A percentile compares a stretch with the other conserved stretches of the same genome.
Evolutionary conservation across 2,113 vertebrate species (phyloP).

Genomic region (Cyrtonyx montezumae): DNA sequence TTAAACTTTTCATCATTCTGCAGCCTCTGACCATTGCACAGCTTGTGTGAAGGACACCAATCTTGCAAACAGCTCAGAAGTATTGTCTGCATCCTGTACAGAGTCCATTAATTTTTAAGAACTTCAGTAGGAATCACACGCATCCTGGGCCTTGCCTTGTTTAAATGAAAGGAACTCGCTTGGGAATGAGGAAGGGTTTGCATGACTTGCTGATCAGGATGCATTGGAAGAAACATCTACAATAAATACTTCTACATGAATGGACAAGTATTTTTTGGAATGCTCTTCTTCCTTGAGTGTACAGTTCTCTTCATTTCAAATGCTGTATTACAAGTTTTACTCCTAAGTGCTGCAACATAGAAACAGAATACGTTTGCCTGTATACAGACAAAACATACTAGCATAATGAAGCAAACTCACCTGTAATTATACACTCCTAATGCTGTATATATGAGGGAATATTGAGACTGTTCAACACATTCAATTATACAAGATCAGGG

Average conservation of each 20-base stretch:
- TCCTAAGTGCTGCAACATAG: neutral
- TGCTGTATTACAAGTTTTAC: neutral
- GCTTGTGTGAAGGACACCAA: neutral
- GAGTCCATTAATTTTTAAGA: neutral
- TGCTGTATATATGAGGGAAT: neutral
- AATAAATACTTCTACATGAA: neutral
- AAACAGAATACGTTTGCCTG: neutral
- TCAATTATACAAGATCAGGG: neutral
- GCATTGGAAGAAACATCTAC: neutral
- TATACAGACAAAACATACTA: neutral
- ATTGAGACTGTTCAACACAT: neutral
- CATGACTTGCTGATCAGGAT: neutral
- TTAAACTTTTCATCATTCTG: neutral
- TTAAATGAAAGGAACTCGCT: neutral
- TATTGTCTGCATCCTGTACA: neutral
- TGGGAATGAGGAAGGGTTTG: neutral
- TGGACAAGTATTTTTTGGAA: neutral
- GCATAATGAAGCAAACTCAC: neutral
- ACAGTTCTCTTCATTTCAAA: neutral
- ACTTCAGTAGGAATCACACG: neutral
- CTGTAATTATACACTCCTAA: neutral
- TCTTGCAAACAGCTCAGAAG: rapidly evolving
- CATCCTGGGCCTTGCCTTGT: neutral
- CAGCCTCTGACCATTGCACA: neutral
- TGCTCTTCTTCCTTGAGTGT: neutral